Evolutionary conservation across 1,140 invertebrate species (phyloP).

Genomic region (Mesaphorura yosii): DNA sequence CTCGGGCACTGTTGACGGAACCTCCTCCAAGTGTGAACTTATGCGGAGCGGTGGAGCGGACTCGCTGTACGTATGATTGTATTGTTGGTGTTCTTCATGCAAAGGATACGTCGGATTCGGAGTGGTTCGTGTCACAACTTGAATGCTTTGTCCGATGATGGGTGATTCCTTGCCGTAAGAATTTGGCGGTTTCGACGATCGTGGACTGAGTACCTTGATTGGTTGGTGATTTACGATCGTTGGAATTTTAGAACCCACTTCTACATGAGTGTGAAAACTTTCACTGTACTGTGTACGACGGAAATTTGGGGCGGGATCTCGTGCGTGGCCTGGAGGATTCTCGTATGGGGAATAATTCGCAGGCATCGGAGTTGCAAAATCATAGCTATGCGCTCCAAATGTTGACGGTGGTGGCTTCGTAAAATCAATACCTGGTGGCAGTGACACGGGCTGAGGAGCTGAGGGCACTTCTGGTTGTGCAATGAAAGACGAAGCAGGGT

Average conservation of each 20-base stretch:
- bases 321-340: not conserved
- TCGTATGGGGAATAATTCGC: too few species aligned
- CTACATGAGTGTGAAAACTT: not conserved
- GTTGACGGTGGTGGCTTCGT: conserved; percentile 13
- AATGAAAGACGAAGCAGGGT: not conserved
- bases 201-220: not conserved
- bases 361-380: too few species aligned
- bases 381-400: too few species aligned
- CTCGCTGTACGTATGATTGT: not conserved
- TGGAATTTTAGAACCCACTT: not conserved
- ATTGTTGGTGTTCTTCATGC: not conserved
- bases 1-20: too few species aligned
- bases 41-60: too few species aligned
- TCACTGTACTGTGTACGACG: not conserved
- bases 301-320: not conserved
- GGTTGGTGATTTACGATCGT: not conserved
- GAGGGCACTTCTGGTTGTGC: not conserved
- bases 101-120: not conserved
- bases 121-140: not conserved
- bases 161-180: not conserved
- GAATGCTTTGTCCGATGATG: not conserved
- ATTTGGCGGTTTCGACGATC: not conserved
- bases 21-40: too few species aligned
- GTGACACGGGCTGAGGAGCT: not conserved
- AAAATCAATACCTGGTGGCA: conserved; percentile 12